Conservation (phyloP, 2,888 invertebrate genomes). For the Xestia rhomboidea region DNA sequence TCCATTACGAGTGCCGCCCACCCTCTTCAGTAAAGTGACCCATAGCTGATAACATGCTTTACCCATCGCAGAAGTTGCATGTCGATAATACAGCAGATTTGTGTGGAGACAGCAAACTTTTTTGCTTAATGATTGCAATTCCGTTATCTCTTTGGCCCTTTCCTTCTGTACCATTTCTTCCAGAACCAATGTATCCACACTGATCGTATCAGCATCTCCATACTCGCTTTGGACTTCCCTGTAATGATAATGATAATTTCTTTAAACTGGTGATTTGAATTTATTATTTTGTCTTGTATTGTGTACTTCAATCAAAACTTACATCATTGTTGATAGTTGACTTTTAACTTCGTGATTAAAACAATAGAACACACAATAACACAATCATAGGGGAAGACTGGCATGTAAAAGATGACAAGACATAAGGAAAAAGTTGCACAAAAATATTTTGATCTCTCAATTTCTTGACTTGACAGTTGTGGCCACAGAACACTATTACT, state of each 20-base stretch:
- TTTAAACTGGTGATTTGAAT: slow-evolving; percentile 2
- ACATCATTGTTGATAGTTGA: slow-evolving; percentile 29
- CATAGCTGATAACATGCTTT: slow-evolving; percentile 83
- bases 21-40: slow-evolving; percentile 82
- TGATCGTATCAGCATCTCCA: slow-evolving; percentile 82
- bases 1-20: slow-evolving; percentile 84
- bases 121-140: slow-evolving; percentile 80
- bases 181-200: slow-evolving; percentile 83
- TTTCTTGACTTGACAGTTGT: slow-evolving; percentile 4
- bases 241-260: slow-evolving; percentile 63
- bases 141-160: slow-evolving; percentile 80
- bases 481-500: too few relatives aligned
- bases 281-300: background rate
- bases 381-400: background rate
- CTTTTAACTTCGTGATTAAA: slow-evolving; percentile 17
- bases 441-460: slow-evolving; percentile 23
- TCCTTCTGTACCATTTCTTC: slow-evolving; percentile 82
- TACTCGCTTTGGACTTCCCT: slow-evolving; percentile 80
- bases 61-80: slow-evolving; percentile 82
- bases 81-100: slow-evolving; percentile 84
- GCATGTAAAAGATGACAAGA: background rate
- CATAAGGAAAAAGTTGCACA: slow-evolving; percentile 35
- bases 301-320: slow-evolving; percentile 30
- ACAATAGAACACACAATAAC: slow-evolving; percentile 17
- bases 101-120: slow-evolving; percentile 85